Conservation (phyloP, 2,797 vertebrate genomes). For the Acanthis flammea region DNA sequence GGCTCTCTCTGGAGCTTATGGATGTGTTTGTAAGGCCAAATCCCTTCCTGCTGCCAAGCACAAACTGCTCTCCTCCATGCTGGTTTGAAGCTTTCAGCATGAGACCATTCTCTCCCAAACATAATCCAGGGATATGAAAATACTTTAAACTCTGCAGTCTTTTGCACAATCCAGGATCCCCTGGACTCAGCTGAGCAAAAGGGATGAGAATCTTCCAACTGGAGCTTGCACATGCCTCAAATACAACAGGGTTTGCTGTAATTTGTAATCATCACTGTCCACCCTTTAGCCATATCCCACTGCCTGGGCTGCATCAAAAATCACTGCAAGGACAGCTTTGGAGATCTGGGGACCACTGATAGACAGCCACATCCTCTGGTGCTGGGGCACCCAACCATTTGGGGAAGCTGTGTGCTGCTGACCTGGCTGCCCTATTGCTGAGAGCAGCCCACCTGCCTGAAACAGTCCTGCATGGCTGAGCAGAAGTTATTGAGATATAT, state of each 20-base stretch:
- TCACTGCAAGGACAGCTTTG: background rate
- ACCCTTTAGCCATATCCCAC: background rate
- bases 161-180: too few relatives aligned
- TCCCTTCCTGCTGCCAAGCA: fast-evolving
- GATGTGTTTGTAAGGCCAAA: background rate
- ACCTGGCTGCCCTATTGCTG: background rate
- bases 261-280: background rate
- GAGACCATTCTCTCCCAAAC: background rate
- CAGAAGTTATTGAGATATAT: background rate
- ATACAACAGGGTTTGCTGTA: background rate
- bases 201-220: background rate
- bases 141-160: background rate
- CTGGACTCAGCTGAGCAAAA: background rate
- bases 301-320: background rate
- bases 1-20: fast-evolving
- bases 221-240: background rate
- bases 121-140: background rate
- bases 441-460: background rate
- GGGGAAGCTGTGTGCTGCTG: background rate
- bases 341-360: background rate
- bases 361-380: background rate
- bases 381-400: fast-evolving
- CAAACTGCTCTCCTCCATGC: background rate
- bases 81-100: background rate
- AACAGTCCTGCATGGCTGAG: background rate